Evolutionary conservation across 2,888 invertebrate genomes (phyloP).

Genomic region (Neoaliturus tenellus): DNA sequence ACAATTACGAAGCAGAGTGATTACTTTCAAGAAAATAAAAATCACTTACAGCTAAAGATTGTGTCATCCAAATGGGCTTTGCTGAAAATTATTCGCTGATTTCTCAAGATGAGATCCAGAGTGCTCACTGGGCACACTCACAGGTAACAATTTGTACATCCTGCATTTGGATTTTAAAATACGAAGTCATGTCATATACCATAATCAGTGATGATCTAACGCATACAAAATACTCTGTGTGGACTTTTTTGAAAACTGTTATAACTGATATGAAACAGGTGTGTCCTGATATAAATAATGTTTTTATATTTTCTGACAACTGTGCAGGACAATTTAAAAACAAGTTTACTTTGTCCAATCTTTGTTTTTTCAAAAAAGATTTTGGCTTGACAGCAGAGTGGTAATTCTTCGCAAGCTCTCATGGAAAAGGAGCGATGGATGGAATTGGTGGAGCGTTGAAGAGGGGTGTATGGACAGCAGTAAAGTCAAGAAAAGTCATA

Average conservation of each 20-base stretch:
- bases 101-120: not conserved
- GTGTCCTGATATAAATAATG: not conserved
- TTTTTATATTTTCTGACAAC: conserved; percentile 1
- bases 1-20: too few relatives aligned
- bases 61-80: not conserved
- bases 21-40: too few relatives aligned
- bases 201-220: not conserved
- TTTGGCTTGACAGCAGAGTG: not conserved
- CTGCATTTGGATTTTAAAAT: not conserved
- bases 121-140: not conserved
- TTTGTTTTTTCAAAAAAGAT: not conserved
- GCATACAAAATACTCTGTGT: conserved; percentile 13
- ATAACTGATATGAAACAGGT: not conserved
- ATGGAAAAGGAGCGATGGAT: conserved; percentile 29
- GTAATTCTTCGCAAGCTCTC: conserved; percentile 4
- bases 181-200: not conserved
- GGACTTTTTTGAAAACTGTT: not conserved
- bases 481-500: not conserved
- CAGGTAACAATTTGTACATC: not conserved
- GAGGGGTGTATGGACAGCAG: conserved; percentile 2
- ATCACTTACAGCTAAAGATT: too few relatives aligned
- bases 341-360: not conserved
- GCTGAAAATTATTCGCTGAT: conserved; percentile 15
- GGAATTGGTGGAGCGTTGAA: not conserved
- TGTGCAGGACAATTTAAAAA: conserved; percentile 7